Base-by-base conservation (phyloP, 2,888 invertebrate genomes). In the Drosophila kuntzei region DNA sequence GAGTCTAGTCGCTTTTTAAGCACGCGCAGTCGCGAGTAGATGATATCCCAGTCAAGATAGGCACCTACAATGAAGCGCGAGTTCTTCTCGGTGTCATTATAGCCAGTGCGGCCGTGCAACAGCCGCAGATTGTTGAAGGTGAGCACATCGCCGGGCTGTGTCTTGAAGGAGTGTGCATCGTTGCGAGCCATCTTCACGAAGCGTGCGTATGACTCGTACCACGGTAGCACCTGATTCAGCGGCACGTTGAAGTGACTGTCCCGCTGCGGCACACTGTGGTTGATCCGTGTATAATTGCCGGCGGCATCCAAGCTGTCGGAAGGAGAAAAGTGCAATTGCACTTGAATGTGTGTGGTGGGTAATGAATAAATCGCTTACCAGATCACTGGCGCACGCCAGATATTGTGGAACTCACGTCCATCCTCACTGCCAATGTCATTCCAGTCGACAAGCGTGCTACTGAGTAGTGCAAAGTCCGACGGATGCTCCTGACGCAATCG, bases 41-140 rank as follows among this genome's bases (percentile, higher is more conserved):
- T 94, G 86, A 96, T 95, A 90, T 96, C 96, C 96, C 96, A 96
- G 89, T 96, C 95, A 8, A 96, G 90, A 89, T 96, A 96, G 49
- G 94, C 95, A 9, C 96, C 96, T 66, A 96, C 94, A n/a, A 96
- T 91, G 80, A 94, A 94, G 57, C 96, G 90, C 0, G 91, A 81
- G 89, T 94, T 94, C 6, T 89, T 79, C 11, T 90, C 91, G 8
- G 91, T 92, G 73, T 95, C 95, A 87, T 93, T 93, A 90, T 95
- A 96, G 3, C 93, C 94, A 47, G 93, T 94, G 60, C 96, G 93
- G 0, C 96, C 96, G 87, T 96, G 96, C 4, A 96, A 90, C 51
- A 96, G 90, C 54, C 96, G 93, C 73, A 94, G 93, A 87, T 96
- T 96, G 90, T 96, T 95, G 91, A 96, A 96, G 12, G 95, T 94